Conservation (phyloP, 2,113 vertebrate species). For the Austrofundulus limnaeus region DNA sequence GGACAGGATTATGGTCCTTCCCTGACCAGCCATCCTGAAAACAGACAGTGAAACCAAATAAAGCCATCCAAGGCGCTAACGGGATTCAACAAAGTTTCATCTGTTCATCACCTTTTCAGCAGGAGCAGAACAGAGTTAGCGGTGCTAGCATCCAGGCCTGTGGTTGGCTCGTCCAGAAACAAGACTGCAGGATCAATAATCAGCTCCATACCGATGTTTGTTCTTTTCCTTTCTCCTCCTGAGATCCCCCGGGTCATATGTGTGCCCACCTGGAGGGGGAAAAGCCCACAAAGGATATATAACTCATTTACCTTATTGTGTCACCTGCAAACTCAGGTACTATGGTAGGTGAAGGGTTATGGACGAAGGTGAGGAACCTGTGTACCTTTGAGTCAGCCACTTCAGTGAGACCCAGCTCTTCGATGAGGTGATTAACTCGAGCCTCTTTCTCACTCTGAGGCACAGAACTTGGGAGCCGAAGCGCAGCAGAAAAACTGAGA, state of each 20-base stretch:
- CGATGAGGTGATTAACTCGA: constrained; percentile 83
- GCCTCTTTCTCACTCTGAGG: constrained; percentile 82
- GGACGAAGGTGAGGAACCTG: neutral
- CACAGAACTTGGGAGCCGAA: constrained; percentile 85
- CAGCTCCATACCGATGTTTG: constrained; percentile 94
- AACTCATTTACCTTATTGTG: neutral
- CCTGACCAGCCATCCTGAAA: constrained; percentile 85
- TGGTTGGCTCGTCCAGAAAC: constrained; percentile 96
- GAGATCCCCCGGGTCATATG: constrained; percentile 88
- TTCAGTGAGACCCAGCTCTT: constrained; percentile 86
- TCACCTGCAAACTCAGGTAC: too few relatives aligned
- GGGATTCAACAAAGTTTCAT: too few relatives aligned
- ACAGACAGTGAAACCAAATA: neutral
- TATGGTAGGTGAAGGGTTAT: neutral
- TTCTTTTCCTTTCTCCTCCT: constrained; percentile 93
- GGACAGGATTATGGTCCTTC: constrained; percentile 91
- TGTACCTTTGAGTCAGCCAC: constrained; percentile 92
- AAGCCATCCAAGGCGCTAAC: too few relatives aligned
- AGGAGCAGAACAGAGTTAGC: constrained; percentile 90
- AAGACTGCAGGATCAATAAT: constrained; percentile 90
- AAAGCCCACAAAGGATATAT: neutral
- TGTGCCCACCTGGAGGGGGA: constrained; percentile 84
- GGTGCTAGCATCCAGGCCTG: constrained; percentile 92
- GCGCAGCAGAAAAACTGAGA: constrained; percentile 90
- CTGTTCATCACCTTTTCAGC: constrained; percentile 91